phyloP scores from a whole-genome alignment of 1,140 invertebrate species.

The Diachasmimorpha longicaudata region DNA sequence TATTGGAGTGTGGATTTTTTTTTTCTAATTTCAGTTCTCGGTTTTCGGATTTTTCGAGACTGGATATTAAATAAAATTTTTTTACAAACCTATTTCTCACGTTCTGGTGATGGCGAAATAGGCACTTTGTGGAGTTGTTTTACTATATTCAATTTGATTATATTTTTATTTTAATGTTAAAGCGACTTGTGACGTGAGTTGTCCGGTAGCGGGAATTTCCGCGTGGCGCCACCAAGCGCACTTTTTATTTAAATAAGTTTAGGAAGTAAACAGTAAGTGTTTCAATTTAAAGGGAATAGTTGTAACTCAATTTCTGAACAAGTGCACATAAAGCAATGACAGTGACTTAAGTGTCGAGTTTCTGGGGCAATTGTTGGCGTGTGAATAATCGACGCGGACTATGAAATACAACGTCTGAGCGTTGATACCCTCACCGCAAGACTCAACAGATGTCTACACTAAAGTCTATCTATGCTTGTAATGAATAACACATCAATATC shows the following conservation, averaged over 20 bases:
- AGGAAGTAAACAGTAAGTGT: too few relatives aligned
- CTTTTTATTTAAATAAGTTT: too few relatives aligned
- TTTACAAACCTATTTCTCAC: too few relatives aligned
- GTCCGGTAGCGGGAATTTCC: too few relatives aligned
- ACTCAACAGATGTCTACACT: neutral
- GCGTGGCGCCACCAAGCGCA: too few relatives aligned
- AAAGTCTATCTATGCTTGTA: neutral
- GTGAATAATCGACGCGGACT: conserved; percentile 31
- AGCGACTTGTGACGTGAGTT: too few relatives aligned
- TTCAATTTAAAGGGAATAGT: too few relatives aligned
- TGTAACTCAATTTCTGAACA: conserved; percentile 6
- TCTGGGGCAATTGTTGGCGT: conserved; percentile 20
- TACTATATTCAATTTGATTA: too few relatives aligned
- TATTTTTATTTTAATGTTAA: too few relatives aligned
- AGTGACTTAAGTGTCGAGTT: conserved; percentile 1
- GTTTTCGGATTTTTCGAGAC: neutral
- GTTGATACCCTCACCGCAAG: neutral
- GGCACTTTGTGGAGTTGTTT: too few relatives aligned
- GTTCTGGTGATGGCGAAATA: too few relatives aligned
- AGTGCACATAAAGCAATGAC: conserved; percentile 7
- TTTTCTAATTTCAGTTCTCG: neutral
- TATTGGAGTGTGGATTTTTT: neutral
- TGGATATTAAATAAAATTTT: too few relatives aligned
- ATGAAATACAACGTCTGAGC: conserved; percentile 29
- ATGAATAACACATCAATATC: neutral